Evolutionary conservation across 2,888 invertebrate species (phyloP).

Genomic region (Saturnia japonica): DNA sequence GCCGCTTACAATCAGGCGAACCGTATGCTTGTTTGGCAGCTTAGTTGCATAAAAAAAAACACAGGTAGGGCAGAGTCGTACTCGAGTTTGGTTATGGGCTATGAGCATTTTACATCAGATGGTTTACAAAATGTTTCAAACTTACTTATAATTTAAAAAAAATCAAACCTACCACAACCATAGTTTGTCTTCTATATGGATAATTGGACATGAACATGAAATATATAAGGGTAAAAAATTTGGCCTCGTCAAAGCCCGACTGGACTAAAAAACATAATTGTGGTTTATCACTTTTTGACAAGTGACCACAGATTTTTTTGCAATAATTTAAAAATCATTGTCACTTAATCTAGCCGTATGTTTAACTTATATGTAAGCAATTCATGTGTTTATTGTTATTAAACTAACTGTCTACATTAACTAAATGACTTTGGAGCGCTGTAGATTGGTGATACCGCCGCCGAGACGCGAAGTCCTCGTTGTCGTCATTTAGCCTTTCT

Average conservation of each 20-base stretch:
- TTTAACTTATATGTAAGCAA: neutral
- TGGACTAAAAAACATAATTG: neutral
- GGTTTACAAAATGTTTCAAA: too few species aligned
- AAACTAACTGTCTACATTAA: conserved; percentile 65
- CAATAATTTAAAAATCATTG: neutral
- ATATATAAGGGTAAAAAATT: neutral
- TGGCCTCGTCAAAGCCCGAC: neutral
- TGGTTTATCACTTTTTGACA: neutral
- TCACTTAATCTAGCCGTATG: neutral
- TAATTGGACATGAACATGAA: neutral
- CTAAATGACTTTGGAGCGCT: conserved; percentile 87
- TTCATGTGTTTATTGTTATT: neutral
- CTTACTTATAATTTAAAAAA: neutral
- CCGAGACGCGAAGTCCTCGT: conserved; percentile 96
- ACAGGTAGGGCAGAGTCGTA: too few species aligned
- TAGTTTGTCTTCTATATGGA: neutral
- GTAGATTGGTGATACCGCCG: conserved; percentile 96
- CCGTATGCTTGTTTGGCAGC: too few species aligned
- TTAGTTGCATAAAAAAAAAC: too few species aligned
- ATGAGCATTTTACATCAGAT: too few species aligned
- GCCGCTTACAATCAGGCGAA: too few species aligned
- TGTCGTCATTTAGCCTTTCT: conserved; percentile 95
- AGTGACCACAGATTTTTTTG: neutral
- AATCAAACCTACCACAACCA: neutral
- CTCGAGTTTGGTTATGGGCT: too few species aligned